Percentiles rank a stretch among this genome's conserved stretches.
These are phyloP conservation scores for Drosophila silvestris DNA, from an alignment of 2,888 invertebrate genomes.

Conservation along the genomic window DNA sequence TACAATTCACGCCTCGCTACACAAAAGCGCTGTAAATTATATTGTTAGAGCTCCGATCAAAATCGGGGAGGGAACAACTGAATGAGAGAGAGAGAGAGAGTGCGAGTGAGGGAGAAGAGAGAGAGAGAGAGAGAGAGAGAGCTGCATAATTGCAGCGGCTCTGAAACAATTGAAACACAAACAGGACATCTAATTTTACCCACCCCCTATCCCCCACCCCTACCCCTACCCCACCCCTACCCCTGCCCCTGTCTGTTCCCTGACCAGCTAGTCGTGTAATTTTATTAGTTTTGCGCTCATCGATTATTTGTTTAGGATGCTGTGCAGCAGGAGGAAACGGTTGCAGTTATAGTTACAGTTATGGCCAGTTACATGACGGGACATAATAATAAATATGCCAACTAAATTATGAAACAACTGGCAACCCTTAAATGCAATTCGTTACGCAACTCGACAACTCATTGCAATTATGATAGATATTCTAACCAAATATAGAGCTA, in stretches of 20 bases:
- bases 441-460: slow-evolving; percentile 3
- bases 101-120: background rate
- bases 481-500: background rate
- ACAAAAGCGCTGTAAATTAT: slow-evolving; percentile 80
- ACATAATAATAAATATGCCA: slow-evolving; percentile 77
- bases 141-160: slow-evolving; percentile 62
- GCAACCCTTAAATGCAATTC: slow-evolving; percentile 10
- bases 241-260: slow-evolving; percentile 2
- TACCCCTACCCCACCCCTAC: too few relatives aligned
- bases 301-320: slow-evolving; percentile 73
- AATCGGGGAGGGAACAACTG: slow-evolving; percentile 7
- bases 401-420: slow-evolving; percentile 73
- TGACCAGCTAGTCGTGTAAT: slow-evolving; percentile 21
- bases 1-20: slow-evolving; percentile 79
- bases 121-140: slow-evolving; percentile 3
- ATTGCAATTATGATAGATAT: background rate
- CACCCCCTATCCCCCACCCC: background rate
- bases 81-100: background rate
- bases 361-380: slow-evolving; percentile 61
- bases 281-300: slow-evolving; percentile 55
- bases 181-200: slow-evolving; percentile 18
- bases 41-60: slow-evolving; percentile 63
- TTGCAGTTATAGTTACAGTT: slow-evolving; percentile 28
- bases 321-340: slow-evolving; percentile 23
- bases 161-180: slow-evolving; percentile 63